Evolutionary conservation across 2,888 invertebrate species (phyloP).

Genomic region (Ophioninae sp.): DNA sequence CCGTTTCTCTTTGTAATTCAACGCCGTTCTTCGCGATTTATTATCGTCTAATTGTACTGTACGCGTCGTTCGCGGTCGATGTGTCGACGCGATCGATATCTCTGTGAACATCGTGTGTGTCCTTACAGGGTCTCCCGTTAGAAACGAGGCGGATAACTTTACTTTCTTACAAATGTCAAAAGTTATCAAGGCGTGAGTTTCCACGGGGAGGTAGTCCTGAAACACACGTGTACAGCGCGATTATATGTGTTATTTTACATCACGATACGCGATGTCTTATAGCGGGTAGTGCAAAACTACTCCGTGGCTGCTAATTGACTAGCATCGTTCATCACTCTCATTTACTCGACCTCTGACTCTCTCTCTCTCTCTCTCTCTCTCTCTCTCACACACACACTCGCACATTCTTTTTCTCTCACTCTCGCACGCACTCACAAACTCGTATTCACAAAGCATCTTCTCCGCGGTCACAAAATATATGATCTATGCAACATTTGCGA

Average conservation of each 20-base stretch:
- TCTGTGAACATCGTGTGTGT: neutral
- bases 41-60: conserved; percentile 60
- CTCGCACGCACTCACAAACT: conserved; percentile 31
- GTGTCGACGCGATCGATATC: conserved; percentile 33
- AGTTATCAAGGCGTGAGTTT: neutral
- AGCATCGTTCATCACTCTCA: conserved; percentile 80
- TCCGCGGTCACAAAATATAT: conserved; percentile 53
- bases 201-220: neutral
- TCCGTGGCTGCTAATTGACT: conserved; percentile 79
- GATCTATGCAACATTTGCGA: conserved; percentile 15
- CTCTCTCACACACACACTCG: conserved; percentile 27
- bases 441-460: conserved; percentile 35
- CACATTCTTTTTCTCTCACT: conserved; percentile 32
- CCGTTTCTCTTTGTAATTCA: conserved; percentile 5
- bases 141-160: neutral
- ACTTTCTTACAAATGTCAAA: neutral
- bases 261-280: conserved; percentile 49
- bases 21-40: conserved; percentile 17
- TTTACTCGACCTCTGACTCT: conserved; percentile 57
- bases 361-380: conserved; percentile 29
- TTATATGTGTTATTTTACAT: conserved; percentile 28
- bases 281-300: conserved; percentile 61
- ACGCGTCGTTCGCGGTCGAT: conserved; percentile 50
- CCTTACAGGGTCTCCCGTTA: neutral
- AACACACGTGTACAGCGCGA: conserved; percentile 4